Evolutionary conservation across 2,797 vertebrate genomes (phyloP).

Genomic region (Danio tinwini): DNA sequence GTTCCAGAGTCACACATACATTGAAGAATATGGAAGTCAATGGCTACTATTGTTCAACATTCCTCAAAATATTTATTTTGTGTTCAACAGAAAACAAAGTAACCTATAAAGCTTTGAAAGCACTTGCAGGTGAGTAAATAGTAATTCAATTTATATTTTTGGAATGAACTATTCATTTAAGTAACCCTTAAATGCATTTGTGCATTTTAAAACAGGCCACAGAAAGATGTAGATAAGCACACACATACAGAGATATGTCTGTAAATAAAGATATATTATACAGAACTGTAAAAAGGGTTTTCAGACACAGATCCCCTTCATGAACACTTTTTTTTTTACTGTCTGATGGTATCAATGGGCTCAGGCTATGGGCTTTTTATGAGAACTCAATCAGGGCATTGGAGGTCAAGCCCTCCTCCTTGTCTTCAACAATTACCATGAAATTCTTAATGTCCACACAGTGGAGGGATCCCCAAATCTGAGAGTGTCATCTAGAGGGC

Average conservation of each 20-base stretch:
- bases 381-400: conserved; percentile 76
- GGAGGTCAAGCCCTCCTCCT: conserved; percentile 69
- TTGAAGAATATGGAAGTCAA: no score
- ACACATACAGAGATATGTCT: neutral
- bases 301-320: conserved; percentile 16
- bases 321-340: conserved; percentile 60
- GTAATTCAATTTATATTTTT: no score
- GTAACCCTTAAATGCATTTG: no score
- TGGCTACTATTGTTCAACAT: no score
- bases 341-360: conserved; percentile 60
- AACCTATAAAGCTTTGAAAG: no score
- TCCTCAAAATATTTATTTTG: no score
- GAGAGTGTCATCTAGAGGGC: conserved; percentile 78
- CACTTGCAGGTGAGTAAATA: no score
- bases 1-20: no score
- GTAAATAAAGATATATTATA: neutral
- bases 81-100: no score
- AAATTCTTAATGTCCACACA: conserved; percentile 82
- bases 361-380: conserved; percentile 66
- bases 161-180: no score
- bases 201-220: no score
- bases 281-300: neutral
- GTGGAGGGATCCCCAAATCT: conserved; percentile 61
- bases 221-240: neutral
- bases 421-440: conserved; percentile 79